Conservation (phyloP, 2,888 invertebrate species). For the Meta bourneti region DNA sequence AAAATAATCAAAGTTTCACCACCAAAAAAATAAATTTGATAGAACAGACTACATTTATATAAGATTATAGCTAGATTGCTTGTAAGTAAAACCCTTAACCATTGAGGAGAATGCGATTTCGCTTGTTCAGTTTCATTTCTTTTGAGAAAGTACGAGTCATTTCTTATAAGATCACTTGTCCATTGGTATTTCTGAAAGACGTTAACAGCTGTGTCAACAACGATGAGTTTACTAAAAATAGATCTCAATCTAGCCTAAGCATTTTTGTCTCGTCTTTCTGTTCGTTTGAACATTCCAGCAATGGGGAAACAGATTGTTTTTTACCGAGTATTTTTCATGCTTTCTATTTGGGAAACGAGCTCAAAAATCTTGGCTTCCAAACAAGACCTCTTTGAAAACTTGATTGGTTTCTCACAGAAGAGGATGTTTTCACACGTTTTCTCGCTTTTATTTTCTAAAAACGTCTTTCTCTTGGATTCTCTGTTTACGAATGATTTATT, state of each 20-base stretch:
- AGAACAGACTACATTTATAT: too few species aligned
- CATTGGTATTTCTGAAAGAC: slow-evolving; percentile 66
- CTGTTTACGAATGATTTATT: too few species aligned
- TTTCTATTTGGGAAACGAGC: slow-evolving; percentile 35
- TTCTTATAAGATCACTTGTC: slow-evolving; percentile 38
- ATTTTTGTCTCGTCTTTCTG: slow-evolving; percentile 20
- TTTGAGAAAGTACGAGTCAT: too few species aligned
- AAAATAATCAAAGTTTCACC: too few species aligned
- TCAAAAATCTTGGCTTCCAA: slow-evolving; percentile 48
- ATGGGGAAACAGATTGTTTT: slow-evolving; percentile 22
- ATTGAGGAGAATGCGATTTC: too few species aligned
- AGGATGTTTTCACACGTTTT: slow-evolving; percentile 28
- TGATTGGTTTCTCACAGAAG: slow-evolving; percentile 45
- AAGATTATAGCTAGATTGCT: too few species aligned
- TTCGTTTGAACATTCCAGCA: slow-evolving; percentile 12
- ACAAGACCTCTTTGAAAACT: slow-evolving; percentile 47
- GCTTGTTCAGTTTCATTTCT: too few species aligned
- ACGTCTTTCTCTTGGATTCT: too few species aligned
- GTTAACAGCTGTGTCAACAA: slow-evolving; percentile 65
- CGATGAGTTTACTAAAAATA: slow-evolving; percentile 68
- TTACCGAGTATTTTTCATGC: slow-evolving; percentile 16
- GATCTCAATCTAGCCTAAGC: slow-evolving; percentile 47
- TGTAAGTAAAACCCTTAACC: too few species aligned
- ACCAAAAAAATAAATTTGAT: too few species aligned
- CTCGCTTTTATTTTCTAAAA: neutral